A percentile compares a stretch with the other conserved stretches of the same genome.
Conservation (phyloP, 2,888 invertebrate species). For the Fissipunctia ypsillon region DNA sequence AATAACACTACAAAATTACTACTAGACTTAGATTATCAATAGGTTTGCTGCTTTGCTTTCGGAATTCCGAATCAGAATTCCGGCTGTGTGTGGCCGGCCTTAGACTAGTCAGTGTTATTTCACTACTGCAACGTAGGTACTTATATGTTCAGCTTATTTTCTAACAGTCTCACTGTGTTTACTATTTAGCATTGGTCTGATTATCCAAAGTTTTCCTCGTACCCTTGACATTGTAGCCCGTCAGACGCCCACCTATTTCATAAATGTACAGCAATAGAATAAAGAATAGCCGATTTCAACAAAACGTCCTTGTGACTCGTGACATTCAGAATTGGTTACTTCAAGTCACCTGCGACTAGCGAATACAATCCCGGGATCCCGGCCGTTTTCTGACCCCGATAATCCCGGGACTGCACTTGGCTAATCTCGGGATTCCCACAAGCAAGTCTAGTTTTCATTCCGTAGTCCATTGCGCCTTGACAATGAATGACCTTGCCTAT, state of each 20-base stretch:
- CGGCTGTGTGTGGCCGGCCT: too few species aligned
- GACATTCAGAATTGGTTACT: constrained; percentile 30
- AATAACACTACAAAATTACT: too few species aligned
- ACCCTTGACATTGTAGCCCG: constrained; percentile 84
- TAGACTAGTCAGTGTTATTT: constrained; percentile 42
- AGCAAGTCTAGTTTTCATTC: too few species aligned
- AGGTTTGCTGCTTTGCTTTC: too few species aligned
- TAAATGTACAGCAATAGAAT: constrained; percentile 71
- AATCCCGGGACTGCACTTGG: too few species aligned
- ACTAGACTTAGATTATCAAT: too few species aligned
- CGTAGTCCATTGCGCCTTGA: too few species aligned
- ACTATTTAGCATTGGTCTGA: constrained; percentile 51
- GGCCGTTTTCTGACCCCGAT: too few species aligned
- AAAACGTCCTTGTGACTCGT: constrained; percentile 55
- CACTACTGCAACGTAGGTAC: constrained; percentile 24
- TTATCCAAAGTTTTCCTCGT: constrained; percentile 77
- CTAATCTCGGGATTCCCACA: too few species aligned
- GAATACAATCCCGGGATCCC: too few species aligned
- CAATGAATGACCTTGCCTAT: too few species aligned
- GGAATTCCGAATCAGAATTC: too few species aligned
- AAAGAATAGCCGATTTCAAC: constrained; percentile 68
- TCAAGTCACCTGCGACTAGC: background rate
- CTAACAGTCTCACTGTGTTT: constrained; percentile 55
- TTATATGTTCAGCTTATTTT: constrained; percentile 56
- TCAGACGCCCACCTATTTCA: constrained; percentile 74